Evolutionary conservation across 2,113 vertebrate species (phyloP), one percentile per base, ranked within the genome.

Genomic region (Ia io): DNA sequence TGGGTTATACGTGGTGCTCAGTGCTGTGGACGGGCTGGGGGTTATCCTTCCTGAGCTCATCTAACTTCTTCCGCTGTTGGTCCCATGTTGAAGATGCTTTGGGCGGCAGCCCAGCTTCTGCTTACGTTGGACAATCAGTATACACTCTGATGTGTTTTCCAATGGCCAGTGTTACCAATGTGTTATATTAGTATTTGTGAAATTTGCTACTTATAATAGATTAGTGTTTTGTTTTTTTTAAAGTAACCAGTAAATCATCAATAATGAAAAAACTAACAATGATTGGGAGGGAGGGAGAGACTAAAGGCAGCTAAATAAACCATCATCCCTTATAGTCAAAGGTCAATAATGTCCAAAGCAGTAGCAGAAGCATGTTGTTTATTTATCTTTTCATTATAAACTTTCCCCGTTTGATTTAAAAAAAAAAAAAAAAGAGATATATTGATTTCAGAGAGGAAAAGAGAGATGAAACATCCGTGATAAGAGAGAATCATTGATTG

Each of bases 191-290:
- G 42, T 96, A 91, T 95, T 90, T 96, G 95, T 97, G 97, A 98
- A 74, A 98, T 95, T 98, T 97, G 96, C 97, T 97, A 98, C 98
- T 98, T 93, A 96, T 97, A 98, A 98, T 98, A 96, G 98, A n/a
- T n/a, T n/a, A 98, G 82, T 96, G 77, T n/a, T n/a, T n/a, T n/a
- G 97, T 94, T 94, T 12, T 95, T 98, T 32, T 6, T 4, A 14
- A 10, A 67, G 32, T 67, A 67, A 71, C 6, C 13, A 74, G 16
- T 70, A 82, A 92, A 61, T 47, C 32, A 56, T 89, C 25, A 25
- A 49, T 56, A 88, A 47, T 61, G 20, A 32, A 49, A 93, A 61
- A 96, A 22, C 35, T 28, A 30, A 76, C 25, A 73, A 53, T 53
- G 77, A 65, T 53, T 47, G 42, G 37, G 65, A 84, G 37, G 53